Base-by-base conservation (phyloP, 2,888 invertebrate species). In the Drosophila pullipes region DNA sequence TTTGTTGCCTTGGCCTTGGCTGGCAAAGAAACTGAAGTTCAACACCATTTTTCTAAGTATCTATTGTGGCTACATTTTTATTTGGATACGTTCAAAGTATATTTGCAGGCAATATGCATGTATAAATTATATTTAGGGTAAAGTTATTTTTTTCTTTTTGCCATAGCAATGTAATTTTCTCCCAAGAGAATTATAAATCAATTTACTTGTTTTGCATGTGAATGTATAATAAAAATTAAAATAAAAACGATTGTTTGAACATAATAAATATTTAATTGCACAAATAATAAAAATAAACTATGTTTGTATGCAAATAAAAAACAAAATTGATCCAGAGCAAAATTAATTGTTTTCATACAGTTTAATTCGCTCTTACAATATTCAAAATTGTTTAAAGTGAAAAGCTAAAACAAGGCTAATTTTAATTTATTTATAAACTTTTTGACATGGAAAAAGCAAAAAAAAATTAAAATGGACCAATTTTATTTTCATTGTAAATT, bases 1-100 rank as follows among this genome's bases (percentile, higher is more conserved):
- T 59, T 63, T 77, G 61, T 69, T 64, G 55, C 13, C 69, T 31
- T 68, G 22, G 33, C 37, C 54, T 47, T 44, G 33, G 31, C 50
- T 41, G 35, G 31, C 44, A 44, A 7, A 25, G 30, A 11, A 64
- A 61, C 69, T 50, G 44, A 49, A 16, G 35, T 10, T 55, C 31
- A 39, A n/a, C 39, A 62, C 33, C 0, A 28, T 25, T 47, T 25
- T 2, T 47, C 9, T 2, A 16, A 25, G 47, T 16, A 47, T 47
- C 25, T 16, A 9, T 25, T 47, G 16, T 25, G 25, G 47, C 25
- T 7, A 16, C 47, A 9, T 16, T 25, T 25, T 25, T 9, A 25
- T 47, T 25, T 16, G 16, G 16, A 31, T 52, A n/a, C 11, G 1
- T 13, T 30, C 30, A 11, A 44, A 6, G 0, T 5, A 22, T 13